phyloP scores from a whole-genome alignment of 1,140 invertebrate species.

The Sycophaga agraensis region DNA sequence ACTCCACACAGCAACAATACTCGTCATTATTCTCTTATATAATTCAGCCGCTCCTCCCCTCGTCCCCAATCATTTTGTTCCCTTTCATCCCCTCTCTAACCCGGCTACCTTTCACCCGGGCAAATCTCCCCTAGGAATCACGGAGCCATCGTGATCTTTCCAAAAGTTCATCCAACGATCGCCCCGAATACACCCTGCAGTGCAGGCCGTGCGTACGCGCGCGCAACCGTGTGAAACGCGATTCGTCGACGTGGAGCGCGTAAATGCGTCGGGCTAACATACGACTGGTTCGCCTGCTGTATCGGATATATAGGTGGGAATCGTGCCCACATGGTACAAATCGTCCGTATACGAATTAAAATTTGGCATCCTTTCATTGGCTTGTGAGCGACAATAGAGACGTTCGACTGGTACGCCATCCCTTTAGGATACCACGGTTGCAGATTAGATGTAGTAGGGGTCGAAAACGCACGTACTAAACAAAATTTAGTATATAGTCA shows the following conservation, averaged over 20 bases:
- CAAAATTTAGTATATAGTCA: too few relatives aligned
- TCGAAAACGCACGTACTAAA: too few relatives aligned
- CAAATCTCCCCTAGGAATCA: neutral
- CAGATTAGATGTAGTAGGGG: too few relatives aligned
- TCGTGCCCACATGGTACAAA: too few relatives aligned
- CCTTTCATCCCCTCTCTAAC: neutral
- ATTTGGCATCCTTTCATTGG: conserved; percentile 14
- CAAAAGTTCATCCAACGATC: conserved; percentile 4
- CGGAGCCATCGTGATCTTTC: neutral
- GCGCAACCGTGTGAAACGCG: neutral
- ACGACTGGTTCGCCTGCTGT: neutral
- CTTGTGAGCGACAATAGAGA: neutral
- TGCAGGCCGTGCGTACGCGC: too few relatives aligned
- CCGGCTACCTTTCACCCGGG: neutral
- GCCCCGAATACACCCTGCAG: neutral
- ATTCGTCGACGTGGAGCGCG: conserved; percentile 11
- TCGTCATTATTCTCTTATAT: neutral
- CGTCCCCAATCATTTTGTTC: neutral
- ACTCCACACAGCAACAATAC: neutral
- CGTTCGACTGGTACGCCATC: too few relatives aligned
- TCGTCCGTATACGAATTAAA: conserved; percentile 23
- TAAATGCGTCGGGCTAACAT: neutral
- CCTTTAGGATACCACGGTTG: too few relatives aligned
- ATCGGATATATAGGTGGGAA: neutral
- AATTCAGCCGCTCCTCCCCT: neutral